Evolutionary conservation across 2,113 vertebrate species (phyloP).

Genomic region (Osmerus eperlanus): DNA sequence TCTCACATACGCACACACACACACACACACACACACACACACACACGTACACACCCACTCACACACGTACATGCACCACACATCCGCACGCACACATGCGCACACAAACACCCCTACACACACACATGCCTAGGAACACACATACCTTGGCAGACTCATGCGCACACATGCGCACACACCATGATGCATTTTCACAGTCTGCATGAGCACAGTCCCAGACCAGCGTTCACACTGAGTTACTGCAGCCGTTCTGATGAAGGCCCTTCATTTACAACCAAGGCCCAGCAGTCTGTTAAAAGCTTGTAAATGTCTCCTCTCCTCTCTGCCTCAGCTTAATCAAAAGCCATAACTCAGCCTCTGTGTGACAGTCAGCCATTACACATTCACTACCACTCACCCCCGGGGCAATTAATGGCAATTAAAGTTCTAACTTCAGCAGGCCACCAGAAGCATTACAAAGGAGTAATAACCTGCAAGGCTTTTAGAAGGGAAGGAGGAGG

Average conservation of each 20-base stretch:
- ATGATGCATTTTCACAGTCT: too few species aligned
- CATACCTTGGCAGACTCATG: neutral
- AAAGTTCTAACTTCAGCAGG: neutral
- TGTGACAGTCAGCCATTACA: neutral
- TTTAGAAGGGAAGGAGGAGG: too few species aligned
- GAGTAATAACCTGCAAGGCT: neutral
- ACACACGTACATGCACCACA: neutral
- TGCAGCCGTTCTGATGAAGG: too few species aligned
- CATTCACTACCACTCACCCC: neutral
- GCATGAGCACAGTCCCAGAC: too few species aligned
- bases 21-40: neutral
- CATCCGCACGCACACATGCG: neutral
- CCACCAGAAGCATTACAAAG: neutral
- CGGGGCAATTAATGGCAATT: conserved; percentile 1
- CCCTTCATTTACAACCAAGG: neutral
- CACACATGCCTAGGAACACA: neutral
- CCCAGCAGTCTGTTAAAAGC: neutral
- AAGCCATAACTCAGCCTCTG: neutral
- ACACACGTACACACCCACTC: neutral
- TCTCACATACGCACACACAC: too few species aligned
- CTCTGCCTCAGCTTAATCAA: neutral
- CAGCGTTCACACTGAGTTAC: too few species aligned
- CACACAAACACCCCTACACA: neutral
- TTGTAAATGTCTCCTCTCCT: neutral
- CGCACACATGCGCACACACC: too few species aligned